Evolutionary conservation across 2,113 vertebrate genomes (phyloP).

Genomic region (Empidonax alnorum): DNA sequence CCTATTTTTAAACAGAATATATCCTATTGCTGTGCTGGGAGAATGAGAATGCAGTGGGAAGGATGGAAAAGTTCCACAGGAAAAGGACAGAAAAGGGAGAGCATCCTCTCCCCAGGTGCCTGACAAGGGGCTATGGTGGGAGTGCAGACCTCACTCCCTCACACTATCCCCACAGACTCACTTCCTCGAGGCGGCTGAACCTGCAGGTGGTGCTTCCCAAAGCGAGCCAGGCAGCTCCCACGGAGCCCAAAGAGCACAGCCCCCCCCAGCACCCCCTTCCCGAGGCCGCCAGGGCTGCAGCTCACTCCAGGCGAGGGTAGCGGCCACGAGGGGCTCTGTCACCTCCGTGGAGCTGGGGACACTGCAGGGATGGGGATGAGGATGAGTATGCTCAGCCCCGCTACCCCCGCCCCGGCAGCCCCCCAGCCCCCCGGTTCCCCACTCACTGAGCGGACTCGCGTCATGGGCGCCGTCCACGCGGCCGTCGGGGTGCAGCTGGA

Average conservation of each 20-base stretch:
- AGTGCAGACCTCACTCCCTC: accelerated
- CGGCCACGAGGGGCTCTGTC: background rate
- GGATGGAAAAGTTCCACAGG: background rate
- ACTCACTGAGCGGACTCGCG: conserved; percentile 91
- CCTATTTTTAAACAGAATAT: conserved; percentile 58
- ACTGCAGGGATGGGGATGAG: background rate
- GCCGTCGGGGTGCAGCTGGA: conserved; percentile 95
- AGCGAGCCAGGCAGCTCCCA: accelerated
- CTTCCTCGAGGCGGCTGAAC: accelerated
- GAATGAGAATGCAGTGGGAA: background rate
- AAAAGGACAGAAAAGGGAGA: background rate
- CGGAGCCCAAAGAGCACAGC: accelerated
- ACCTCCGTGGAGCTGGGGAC: accelerated
- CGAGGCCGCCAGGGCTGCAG: background rate
- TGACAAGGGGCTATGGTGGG: accelerated
- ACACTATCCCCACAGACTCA: accelerated
- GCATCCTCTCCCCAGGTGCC: background rate
- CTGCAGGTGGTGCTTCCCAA: background rate
- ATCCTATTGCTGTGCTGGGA: background rate
- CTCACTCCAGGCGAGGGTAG: no score
- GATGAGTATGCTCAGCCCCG: background rate
- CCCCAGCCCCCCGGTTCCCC: background rate
- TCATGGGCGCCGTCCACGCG: conserved; percentile 95
- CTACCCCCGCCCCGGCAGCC: background rate
- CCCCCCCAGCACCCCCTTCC: background rate